These are phyloP conservation scores for Sinocyclocheilus rhinocerous DNA, from an alignment of 2,113 vertebrate genomes.

Conservation along the genomic window DNA sequence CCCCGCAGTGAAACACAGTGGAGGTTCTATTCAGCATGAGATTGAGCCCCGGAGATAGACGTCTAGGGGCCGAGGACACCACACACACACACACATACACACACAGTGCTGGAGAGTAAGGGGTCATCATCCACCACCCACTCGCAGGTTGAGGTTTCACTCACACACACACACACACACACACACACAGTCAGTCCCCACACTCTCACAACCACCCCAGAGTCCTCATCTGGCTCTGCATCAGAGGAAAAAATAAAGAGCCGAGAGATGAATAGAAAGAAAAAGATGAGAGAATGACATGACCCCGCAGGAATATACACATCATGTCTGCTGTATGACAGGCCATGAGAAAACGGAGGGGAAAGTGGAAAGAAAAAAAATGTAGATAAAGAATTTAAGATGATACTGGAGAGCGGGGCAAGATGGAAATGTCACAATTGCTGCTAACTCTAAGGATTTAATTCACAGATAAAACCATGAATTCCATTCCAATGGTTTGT, in stretches of 20 bases:
- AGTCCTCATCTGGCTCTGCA: conserved; percentile 8
- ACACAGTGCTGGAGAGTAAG: neutral
- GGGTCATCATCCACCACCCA: conserved; percentile 46
- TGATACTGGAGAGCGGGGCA: neutral
- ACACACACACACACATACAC: conserved; percentile 18
- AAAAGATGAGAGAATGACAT: neutral
- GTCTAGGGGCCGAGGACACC: conserved; percentile 37
- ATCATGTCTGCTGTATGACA: conserved; percentile 13
- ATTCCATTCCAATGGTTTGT: neutral
- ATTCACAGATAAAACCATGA: neutral
- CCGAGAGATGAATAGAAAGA: conserved; percentile 19
- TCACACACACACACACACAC: conserved; percentile 15
- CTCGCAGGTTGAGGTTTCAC: conserved; percentile 33
- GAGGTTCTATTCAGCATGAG: conserved; percentile 47
- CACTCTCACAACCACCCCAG: conserved; percentile 1
- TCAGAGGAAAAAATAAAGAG: neutral
- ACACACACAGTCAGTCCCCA: neutral
- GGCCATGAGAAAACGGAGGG: conserved; percentile 25
- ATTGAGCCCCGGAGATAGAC: conserved; percentile 36
- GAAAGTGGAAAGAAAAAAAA: neutral
- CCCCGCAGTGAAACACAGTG: conserved; percentile 48
- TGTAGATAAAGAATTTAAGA: neutral
- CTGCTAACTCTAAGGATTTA: neutral
- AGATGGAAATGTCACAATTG: neutral
- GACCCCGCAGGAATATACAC: conserved; percentile 41